Percentiles rank a stretch among this genome's conserved stretches.
These are phyloP conservation scores for Wasmannia auropunctata DNA, from an alignment of 1,140 invertebrate genomes.

Conservation along the genomic window DNA sequence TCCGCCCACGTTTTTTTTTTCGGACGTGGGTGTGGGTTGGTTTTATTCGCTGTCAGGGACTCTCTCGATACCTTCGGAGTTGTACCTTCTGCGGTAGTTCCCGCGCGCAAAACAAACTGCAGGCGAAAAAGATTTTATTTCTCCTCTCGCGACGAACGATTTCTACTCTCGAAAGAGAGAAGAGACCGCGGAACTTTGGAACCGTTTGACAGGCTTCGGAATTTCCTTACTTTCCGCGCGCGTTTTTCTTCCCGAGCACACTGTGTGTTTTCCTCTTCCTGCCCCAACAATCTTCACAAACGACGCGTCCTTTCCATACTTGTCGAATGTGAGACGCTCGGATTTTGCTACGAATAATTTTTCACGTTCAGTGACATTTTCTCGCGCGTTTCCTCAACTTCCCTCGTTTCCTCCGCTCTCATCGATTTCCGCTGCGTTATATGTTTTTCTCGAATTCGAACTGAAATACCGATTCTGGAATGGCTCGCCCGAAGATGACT, in stretches of 20 bases:
- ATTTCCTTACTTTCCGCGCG: neutral
- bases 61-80: neutral
- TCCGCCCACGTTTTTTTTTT: neutral
- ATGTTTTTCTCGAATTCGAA: constrained; percentile 5
- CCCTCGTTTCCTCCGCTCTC: neutral
- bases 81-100: neutral
- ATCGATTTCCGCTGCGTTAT: neutral
- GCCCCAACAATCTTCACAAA: neutral
- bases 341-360: neutral
- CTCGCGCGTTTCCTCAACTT: neutral
- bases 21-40: neutral
- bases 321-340: neutral
- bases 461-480: neutral
- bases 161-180: neutral
- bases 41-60: constrained; percentile 4
- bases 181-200: neutral
- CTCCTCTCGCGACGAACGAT: neutral
- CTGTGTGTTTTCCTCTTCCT: constrained; percentile 2
- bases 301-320: neutral
- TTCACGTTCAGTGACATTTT: neutral
- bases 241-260: neutral
- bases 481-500: neutral
- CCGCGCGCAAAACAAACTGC: neutral
- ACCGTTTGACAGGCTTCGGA: neutral
- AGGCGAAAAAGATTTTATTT: constrained; percentile 1